Conservation (phyloP, 1,140 invertebrate genomes). For the Araneus ventricosus region DNA sequence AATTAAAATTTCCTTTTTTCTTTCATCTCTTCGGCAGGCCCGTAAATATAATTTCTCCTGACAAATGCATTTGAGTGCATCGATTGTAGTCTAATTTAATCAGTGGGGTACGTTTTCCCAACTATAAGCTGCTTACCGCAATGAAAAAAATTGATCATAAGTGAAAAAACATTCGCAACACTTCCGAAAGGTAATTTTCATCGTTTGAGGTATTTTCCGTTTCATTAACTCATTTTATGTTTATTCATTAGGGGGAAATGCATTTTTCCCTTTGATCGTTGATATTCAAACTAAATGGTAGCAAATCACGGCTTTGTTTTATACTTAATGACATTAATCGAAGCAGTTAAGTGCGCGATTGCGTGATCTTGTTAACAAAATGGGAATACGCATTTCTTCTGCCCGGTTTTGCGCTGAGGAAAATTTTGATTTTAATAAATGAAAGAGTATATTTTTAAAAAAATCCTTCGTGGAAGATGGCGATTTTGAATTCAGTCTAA, state of each 20-base stretch:
- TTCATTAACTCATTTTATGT: slow-evolving; percentile 36
- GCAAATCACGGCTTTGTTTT: slow-evolving; percentile 50
- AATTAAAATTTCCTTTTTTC: not conserved
- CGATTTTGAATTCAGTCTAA: not conserved
- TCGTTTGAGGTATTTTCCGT: slow-evolving; percentile 38
- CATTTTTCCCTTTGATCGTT: not conserved
- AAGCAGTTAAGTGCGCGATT: slow-evolving; percentile 9
- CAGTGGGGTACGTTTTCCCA: not conserved
- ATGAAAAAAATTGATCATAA: not conserved
- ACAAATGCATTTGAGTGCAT: not conserved
- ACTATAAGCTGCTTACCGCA: not conserved
- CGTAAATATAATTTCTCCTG: slow-evolving; percentile 5
- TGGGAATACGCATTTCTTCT: not conserved
- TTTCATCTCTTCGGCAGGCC: not conserved
- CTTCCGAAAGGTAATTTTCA: slow-evolving; percentile 16
- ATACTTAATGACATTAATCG: slow-evolving; percentile 39
- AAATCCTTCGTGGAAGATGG: not conserved
- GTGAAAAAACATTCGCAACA: not conserved
- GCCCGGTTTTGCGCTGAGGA: not conserved
- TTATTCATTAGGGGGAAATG: slow-evolving; percentile 48
- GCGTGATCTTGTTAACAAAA: slow-evolving; percentile 33
- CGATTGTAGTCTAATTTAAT: not conserved
- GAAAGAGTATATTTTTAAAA: not conserved
- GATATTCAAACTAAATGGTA: slow-evolving; percentile 50
- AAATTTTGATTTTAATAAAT: not conserved